Conservation (phyloP, 1,140 invertebrate genomes). For the Hypsibius dujardini region DNA sequence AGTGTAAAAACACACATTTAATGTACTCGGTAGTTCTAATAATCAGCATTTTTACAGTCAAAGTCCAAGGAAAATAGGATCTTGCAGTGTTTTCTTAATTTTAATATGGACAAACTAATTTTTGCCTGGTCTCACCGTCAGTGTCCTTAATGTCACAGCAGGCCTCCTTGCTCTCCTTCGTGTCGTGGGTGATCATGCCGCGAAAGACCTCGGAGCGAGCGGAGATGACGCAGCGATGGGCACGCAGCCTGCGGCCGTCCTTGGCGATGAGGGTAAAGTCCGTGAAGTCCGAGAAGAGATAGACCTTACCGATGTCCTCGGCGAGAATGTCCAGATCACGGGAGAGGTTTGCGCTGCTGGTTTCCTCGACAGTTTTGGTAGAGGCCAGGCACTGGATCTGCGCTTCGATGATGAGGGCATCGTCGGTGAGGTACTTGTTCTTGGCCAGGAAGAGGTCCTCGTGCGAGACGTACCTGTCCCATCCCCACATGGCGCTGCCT, state of each 20-base stretch:
- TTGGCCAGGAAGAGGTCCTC: background rate
- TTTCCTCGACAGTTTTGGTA: background rate
- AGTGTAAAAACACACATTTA: too few relatives aligned
- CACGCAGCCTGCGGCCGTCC: background rate
- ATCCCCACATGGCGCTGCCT: constrained; percentile 4
- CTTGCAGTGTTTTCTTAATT: too few relatives aligned
- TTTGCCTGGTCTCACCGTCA: constrained; percentile 1
- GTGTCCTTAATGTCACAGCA: background rate
- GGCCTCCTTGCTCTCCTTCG: background rate
- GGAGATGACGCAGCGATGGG: background rate
- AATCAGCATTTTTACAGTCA: too few relatives aligned
- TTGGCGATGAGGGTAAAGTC: background rate
- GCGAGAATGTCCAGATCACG: background rate
- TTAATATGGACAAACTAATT: too few relatives aligned
- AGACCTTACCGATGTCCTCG: background rate
- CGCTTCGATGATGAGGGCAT: background rate
- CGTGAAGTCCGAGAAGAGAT: background rate
- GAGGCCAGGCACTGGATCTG: constrained; percentile 8
- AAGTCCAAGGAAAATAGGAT: too few relatives aligned
- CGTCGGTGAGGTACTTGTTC: background rate
- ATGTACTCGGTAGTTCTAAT: too few relatives aligned
- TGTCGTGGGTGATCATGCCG: background rate
- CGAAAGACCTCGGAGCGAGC: constrained; percentile 8
- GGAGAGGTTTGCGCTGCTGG: background rate
- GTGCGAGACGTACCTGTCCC: background rate